phyloP scores from a whole-genome alignment of 2,797 vertebrate species.

The Acanthurus lineatus region DNA sequence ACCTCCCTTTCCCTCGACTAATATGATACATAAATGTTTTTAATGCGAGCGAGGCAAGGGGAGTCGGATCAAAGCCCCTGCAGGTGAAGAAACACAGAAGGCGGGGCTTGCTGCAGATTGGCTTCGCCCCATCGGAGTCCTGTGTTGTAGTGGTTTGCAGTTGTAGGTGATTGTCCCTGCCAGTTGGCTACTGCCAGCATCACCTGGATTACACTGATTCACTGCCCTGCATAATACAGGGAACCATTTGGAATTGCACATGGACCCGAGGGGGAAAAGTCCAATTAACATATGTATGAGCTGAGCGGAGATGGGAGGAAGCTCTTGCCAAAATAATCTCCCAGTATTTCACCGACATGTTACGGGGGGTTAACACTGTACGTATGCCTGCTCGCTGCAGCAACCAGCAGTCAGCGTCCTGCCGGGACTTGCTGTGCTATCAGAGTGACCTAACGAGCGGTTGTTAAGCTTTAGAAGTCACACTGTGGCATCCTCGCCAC shows the following conservation, averaged over 20 bases:
- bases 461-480: constrained; percentile 50
- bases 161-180: constrained; percentile 55
- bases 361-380: constrained; percentile 62
- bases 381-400: constrained; percentile 39
- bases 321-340: constrained; percentile 75
- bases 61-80: constrained; percentile 59
- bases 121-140: constrained; percentile 51
- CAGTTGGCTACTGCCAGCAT: constrained; percentile 68
- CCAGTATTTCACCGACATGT: constrained; percentile 61
- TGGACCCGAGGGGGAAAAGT: constrained; percentile 67
- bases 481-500: constrained; percentile 12
- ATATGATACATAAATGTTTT: constrained; percentile 84
- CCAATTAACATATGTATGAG: constrained; percentile 85
- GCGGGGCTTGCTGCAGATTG: constrained; percentile 47
- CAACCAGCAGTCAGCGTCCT: constrained; percentile 30
- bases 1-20: constrained; percentile 67
- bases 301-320: constrained; percentile 68
- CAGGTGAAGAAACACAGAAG: constrained; percentile 55
- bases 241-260: constrained; percentile 74
- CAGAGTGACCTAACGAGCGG: constrained; percentile 29
- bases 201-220: constrained; percentile 77
- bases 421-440: constrained; percentile 19
- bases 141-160: constrained; percentile 51
- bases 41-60: constrained; percentile 60
- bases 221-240: constrained; percentile 71